These are phyloP conservation scores for Podarcis lilfordi DNA, from an alignment of 2,797 vertebrate genomes.

Conservation along the genomic window DNA sequence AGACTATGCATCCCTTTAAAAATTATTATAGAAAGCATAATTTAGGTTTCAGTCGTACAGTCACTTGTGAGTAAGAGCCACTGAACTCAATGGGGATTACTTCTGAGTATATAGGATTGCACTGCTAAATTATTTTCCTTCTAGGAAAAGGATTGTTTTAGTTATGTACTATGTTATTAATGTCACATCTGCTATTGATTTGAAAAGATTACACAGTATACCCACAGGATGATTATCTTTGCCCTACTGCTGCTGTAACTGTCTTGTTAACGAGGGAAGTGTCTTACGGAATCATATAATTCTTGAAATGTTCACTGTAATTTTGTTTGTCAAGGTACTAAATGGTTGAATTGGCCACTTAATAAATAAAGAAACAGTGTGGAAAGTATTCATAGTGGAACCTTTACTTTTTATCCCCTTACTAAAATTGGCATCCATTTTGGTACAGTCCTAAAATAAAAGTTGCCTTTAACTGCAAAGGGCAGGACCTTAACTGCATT, in stretches of 20 bases:
- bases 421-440: not conserved
- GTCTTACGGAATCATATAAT: not conserved
- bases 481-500: not conserved
- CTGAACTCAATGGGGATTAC: too few relatives aligned
- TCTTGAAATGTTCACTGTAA: not conserved
- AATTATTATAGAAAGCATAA: not conserved
- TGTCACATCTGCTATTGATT: not conserved
- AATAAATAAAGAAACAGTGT: not conserved
- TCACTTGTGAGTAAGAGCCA: too few relatives aligned
- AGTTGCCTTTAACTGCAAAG: not conserved
- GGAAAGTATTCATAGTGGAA: not conserved
- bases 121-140: not conserved
- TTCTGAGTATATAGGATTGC: not conserved
- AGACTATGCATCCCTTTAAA: not conserved
- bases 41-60: not conserved
- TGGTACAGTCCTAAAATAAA: not conserved
- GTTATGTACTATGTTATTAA: not conserved
- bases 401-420: not conserved
- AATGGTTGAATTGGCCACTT: not conserved
- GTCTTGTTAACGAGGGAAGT: constrained; percentile 14
- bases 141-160: not conserved
- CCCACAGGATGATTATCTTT: not conserved
- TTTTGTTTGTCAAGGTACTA: constrained; percentile 3
- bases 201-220: not conserved
- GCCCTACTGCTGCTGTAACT: not conserved